phyloP scores from a whole-genome alignment of 1,140 invertebrate genomes.

The Arctopsyche grandis region DNA sequence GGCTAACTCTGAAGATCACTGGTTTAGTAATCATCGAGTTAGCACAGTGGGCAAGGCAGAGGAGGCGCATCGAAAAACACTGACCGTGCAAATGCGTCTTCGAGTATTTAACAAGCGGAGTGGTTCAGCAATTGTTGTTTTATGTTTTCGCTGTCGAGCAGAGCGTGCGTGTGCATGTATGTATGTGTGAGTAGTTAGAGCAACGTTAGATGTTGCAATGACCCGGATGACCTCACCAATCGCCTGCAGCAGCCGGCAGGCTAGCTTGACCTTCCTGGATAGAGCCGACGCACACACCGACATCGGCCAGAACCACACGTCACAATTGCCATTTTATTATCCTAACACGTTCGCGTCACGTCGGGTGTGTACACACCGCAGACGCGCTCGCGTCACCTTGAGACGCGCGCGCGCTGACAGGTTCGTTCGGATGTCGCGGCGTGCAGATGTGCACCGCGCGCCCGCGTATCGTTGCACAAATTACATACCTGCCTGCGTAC shows the following conservation, averaged over 20 bases:
- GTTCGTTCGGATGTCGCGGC: not conserved
- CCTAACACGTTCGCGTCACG: not conserved
- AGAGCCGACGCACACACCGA: not conserved
- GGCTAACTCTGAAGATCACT: too few relatives aligned
- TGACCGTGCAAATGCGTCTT: not conserved
- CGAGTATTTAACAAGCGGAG: not conserved
- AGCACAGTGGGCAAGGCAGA: too few relatives aligned
- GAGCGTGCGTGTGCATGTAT: not conserved
- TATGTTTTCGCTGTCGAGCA: too few relatives aligned
- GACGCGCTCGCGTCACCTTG: conserved; percentile 4
- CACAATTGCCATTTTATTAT: conserved; percentile 2
- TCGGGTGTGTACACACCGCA: not conserved
- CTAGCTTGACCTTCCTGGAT: conserved; percentile 23
- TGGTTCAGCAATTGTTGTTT: not conserved
- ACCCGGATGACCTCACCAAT: conserved; percentile 30
- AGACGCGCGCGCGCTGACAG: not conserved
- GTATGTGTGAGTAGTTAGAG: not conserved
- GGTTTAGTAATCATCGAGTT: too few relatives aligned
- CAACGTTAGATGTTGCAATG: conserved; percentile 26
- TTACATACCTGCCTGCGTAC: not conserved
- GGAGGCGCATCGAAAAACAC: not conserved
- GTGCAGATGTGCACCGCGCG: not conserved
- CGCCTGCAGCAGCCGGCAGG: conserved; percentile 1
- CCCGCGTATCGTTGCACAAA: not conserved
- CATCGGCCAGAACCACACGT: not conserved